These are phyloP conservation scores for Hirtodrosophila cameraria DNA, from an alignment of 2,888 invertebrate species.

Conservation along the genomic window DNA sequence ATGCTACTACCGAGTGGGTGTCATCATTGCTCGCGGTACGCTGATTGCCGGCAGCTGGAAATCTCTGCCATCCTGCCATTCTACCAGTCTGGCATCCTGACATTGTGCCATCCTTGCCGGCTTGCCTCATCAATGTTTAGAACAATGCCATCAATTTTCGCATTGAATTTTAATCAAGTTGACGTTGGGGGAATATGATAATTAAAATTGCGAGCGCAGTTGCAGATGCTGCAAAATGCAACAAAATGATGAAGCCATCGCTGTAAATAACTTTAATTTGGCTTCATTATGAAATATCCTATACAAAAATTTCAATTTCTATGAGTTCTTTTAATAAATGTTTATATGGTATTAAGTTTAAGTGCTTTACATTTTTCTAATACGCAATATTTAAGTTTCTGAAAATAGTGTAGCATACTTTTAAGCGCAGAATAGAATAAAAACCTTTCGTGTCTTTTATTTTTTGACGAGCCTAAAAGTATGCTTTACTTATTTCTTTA, in stretches of 20 bases:
- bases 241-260: constrained; percentile 28
- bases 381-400: too few species aligned
- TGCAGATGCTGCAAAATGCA: constrained; percentile 38
- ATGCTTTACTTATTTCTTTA: too few species aligned
- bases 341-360: too few species aligned
- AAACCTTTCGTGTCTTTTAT: too few species aligned
- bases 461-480: too few species aligned
- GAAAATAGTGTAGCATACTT: too few species aligned
- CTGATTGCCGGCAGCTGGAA: constrained; percentile 30
- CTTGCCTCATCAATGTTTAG: constrained; percentile 57
- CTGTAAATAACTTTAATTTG: not conserved
- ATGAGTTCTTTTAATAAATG: too few species aligned
- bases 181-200: constrained; percentile 65
- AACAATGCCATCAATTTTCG: constrained; percentile 64
- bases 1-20: constrained; percentile 28
- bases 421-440: too few species aligned
- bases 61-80: constrained; percentile 11
- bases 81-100: not conserved
- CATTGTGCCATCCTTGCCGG: constrained; percentile 8
- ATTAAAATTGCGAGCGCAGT: constrained; percentile 51
- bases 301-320: not conserved
- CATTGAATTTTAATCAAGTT: constrained; percentile 78
- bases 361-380: too few species aligned
- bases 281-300: constrained; percentile 11
- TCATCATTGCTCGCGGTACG: constrained; percentile 41